Base-by-base conservation (phyloP, 2,797 vertebrate species). In the Typhlichthys subterraneus region DNA sequence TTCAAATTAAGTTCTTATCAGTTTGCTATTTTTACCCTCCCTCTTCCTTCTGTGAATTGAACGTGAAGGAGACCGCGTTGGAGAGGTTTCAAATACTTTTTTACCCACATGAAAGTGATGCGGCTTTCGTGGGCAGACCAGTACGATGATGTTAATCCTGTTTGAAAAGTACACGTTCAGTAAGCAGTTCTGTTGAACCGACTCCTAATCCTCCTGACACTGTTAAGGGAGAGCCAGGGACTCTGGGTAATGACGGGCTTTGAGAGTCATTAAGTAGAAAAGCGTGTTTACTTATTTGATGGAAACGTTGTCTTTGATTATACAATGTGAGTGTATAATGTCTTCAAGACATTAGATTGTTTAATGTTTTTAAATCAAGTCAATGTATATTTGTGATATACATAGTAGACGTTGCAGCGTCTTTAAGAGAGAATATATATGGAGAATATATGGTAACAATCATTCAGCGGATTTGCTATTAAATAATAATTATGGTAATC, bases 101-200 rank as follows among this genome's bases (percentile, higher is more conserved):
- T 49, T 17, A 13, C 19, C 23, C 45, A 67, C 74, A 83, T 86
- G 67, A 84, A 81, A 84, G 79, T 13, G 58, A 33, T 38, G 4
- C 60, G 67, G 73, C 72, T 7, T 38, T 2, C 33, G 72, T 87
- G 79, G 85, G 81, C 59, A 17, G 56, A 50, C 50, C 57, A 12
- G 6, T 48, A 77, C 29, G 5, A 57, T 80, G 73, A 76, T 56
- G 66, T 45, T 86, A 84, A 89, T 87, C 80, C 78, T 63, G 75
- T 73, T 69, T 81, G 70, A 80, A 79, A 69, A 77, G 77, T 50
- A 76, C 70, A 76, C 80, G 71, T 61, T 73, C 73, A 14, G 57
- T 45, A 65, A 64, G 57, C 65, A 70, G 29, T n/a, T 63, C 50
- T 52, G 71, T 56, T 38, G 59, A 76, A 61, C 75, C 70, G 5